Percentiles rank a stretch among this genome's conserved stretches.
phyloP scores from a whole-genome alignment of 2,113 vertebrate genomes.

The Dicentrarchus labrax region DNA sequence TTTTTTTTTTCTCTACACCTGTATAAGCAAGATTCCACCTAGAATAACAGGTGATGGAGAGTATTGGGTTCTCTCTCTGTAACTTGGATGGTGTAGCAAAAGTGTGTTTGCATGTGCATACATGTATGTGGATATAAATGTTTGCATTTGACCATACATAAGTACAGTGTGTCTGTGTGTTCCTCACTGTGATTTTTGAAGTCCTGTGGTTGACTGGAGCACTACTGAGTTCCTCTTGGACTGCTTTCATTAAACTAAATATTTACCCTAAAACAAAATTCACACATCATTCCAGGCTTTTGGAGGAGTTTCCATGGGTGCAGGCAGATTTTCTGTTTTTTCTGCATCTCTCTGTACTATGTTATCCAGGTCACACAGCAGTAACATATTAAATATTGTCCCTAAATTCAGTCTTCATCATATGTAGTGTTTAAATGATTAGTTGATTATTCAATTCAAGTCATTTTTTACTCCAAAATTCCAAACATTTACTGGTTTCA shows the following conservation, averaged over 20 bases:
- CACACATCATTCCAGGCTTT: slow-evolving; percentile 33
- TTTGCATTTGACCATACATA: slow-evolving; percentile 9
- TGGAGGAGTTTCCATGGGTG: slow-evolving; percentile 32
- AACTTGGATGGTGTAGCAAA: slow-evolving; percentile 21
- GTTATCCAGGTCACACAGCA: slow-evolving; percentile 11
- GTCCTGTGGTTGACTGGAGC: slow-evolving; percentile 1
- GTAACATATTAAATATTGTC: neutral
- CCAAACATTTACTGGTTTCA: neutral
- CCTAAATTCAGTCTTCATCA: neutral
- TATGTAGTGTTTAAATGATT: neutral
- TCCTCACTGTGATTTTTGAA: slow-evolving; percentile 6
- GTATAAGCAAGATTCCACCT: slow-evolving; percentile 74
- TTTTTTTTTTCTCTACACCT: slow-evolving; percentile 67
- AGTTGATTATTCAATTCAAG: neutral
- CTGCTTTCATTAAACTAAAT: slow-evolving; percentile 48
- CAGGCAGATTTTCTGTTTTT: slow-evolving; percentile 9
- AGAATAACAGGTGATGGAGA: slow-evolving; percentile 77
- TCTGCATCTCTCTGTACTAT: neutral
- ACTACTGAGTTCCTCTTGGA: slow-evolving; percentile 36
- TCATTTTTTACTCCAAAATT: neutral
- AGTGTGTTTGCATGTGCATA: neutral
- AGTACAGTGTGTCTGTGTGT: slow-evolving; percentile 15
- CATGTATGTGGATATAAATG: slow-evolving; percentile 3
- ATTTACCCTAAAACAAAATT: slow-evolving; percentile 44
- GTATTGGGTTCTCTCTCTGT: slow-evolving; percentile 55